Percentiles rank a stretch among this genome's conserved stretches.
These are phyloP conservation scores for Poecilia picta DNA, from an alignment of 2,797 vertebrate genomes.

Conservation along the genomic window DNA sequence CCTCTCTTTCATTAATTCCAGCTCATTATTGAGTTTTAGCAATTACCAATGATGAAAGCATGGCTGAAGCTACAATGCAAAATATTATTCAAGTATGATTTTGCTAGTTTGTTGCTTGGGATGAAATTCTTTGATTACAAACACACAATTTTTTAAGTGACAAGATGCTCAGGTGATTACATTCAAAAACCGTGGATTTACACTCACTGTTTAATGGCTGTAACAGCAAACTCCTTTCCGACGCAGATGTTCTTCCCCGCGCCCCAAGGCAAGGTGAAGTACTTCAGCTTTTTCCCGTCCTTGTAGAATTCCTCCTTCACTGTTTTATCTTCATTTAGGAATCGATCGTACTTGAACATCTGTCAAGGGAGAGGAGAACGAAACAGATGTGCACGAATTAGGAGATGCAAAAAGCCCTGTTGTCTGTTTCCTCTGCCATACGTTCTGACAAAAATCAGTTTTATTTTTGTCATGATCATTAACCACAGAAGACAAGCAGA, in stretches of 20 bases:
- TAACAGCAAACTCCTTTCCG: conserved; percentile 86
- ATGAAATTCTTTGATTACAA: conserved; percentile 49
- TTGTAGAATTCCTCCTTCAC: conserved; percentile 86
- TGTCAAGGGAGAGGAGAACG: conserved; percentile 37
- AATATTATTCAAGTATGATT: conserved; percentile 37
- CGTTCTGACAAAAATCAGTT: conserved; percentile 13
- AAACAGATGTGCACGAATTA: not conserved
- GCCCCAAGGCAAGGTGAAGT: conserved; percentile 92
- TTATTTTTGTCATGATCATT: conserved; percentile 12
- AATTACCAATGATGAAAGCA: conserved; percentile 45
- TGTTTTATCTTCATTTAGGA: conserved; percentile 82
- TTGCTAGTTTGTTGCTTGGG: conserved; percentile 24
- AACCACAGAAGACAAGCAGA: conserved; percentile 12
- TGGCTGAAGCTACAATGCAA: conserved; percentile 24
- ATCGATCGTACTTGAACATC: conserved; percentile 89
- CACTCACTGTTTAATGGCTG: conserved; percentile 87
- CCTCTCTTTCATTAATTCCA: conserved; percentile 26
- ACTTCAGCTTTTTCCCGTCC: conserved; percentile 79
- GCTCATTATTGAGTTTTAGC: conserved; percentile 1
- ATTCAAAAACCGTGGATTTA: not conserved
- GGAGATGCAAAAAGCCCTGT: conserved; percentile 4
- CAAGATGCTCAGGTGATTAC: conserved; percentile 5
- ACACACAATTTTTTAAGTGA: conserved; percentile 19
- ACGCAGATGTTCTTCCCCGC: conserved; percentile 86
- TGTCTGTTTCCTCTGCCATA: not conserved